Conservation (phyloP, 2,797 vertebrate species). For the Notoglanidium macrostoma region DNA sequence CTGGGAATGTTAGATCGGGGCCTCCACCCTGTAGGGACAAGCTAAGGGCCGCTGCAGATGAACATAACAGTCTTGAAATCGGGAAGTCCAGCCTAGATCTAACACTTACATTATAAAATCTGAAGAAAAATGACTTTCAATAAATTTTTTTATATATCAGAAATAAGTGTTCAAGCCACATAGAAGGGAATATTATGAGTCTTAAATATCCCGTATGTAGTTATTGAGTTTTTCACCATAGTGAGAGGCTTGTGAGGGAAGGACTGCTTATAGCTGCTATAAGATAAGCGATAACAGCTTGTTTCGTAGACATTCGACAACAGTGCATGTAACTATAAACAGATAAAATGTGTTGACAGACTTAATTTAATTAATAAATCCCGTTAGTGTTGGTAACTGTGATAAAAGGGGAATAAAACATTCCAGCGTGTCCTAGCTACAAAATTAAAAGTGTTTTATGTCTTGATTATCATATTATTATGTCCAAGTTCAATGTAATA, state of each 20-base stretch:
- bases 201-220: not conserved
- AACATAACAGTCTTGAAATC: not conserved
- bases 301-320: not conserved
- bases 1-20: slow-evolving; percentile 46
- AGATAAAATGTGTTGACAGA: not conserved
- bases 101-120: not conserved
- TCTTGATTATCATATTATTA: not conserved
- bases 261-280: not conserved
- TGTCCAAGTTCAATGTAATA: not conserved
- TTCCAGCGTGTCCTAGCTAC: not conserved
- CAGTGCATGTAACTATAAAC: not conserved
- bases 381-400: not conserved
- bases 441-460: not conserved
- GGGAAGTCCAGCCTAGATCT: not conserved
- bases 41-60: not conserved
- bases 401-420: too few relatives aligned
- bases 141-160: not conserved
- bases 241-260: not conserved
- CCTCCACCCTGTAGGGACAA: slow-evolving; percentile 47
- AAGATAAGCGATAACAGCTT: not conserved
- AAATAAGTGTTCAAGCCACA: not conserved
- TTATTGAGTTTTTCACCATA: not conserved
- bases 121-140: not conserved
- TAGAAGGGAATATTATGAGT: not conserved
- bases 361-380: too few relatives aligned